These are phyloP conservation scores for Falco concolor DNA, from an alignment of 2,797 vertebrate genomes.

Conservation along the genomic window DNA sequence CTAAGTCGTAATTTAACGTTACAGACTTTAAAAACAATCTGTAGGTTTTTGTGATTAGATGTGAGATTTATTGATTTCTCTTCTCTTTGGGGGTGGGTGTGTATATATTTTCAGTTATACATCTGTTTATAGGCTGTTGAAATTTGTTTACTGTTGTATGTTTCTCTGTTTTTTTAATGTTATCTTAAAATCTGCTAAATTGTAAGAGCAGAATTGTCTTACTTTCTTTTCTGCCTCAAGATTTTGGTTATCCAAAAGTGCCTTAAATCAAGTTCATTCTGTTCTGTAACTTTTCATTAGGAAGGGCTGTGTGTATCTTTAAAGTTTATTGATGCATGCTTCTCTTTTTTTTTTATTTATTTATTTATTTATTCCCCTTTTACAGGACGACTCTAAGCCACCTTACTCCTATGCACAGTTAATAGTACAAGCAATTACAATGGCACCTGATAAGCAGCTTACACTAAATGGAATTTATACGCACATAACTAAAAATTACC, in stretches of 20 bases:
- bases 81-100: not conserved
- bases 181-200: not conserved
- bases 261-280: not conserved
- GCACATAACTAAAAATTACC: conserved; percentile 98
- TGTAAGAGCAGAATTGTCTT: not conserved
- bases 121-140: not conserved
- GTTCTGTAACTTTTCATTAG: not conserved
- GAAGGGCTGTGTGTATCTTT: not conserved
- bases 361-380: not conserved
- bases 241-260: not conserved
- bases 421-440: conserved; percentile 97
- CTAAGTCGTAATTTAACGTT: not conserved
- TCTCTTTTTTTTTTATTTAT: not conserved
- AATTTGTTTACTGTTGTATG: not conserved
- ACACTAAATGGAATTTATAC: conserved; percentile 97
- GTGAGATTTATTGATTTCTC: not conserved
- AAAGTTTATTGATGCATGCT: not conserved
- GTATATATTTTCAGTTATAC: not conserved
- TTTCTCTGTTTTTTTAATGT: not conserved
- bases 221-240: not conserved
- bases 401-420: conserved; percentile 97
- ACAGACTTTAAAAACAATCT: not conserved
- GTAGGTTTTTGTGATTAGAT: not conserved
- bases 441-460: conserved; percentile 94
- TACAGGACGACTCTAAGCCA: conserved; percentile 93